A percentile compares a stretch with the other conserved stretches of the same genome.
These are phyloP conservation scores for Aptenodytes patagonicus DNA, from an alignment of 2,113 vertebrate genomes.

Conservation along the genomic window DNA sequence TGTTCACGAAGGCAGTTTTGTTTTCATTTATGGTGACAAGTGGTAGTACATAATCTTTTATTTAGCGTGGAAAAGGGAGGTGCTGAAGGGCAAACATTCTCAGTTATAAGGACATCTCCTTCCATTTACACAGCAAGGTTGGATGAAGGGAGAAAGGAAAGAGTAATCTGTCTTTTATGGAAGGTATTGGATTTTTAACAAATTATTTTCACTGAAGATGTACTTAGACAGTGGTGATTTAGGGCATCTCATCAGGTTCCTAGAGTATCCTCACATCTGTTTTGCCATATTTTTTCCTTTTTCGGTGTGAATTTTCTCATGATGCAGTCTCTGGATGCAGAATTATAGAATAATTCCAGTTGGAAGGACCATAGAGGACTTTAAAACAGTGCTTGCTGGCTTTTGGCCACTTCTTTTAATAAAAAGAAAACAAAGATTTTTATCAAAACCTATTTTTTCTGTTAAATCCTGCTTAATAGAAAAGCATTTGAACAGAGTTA, in stretches of 20 bases:
- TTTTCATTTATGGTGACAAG: neutral
- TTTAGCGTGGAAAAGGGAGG: neutral
- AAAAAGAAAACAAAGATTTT: neutral
- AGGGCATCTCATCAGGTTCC: neutral
- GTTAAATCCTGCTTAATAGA: neutral
- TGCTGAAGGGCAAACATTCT: neutral
- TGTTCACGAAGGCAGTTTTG: neutral
- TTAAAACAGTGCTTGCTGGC: neutral
- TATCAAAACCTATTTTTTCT: neutral
- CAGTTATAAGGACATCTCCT: neutral
- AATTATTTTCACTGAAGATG: neutral
- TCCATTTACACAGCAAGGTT: neutral
- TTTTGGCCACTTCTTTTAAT: neutral
- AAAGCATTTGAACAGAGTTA: neutral
- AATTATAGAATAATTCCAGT: neutral
- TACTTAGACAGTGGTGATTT: neutral
- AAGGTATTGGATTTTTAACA: neutral
- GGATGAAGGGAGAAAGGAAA: neutral
- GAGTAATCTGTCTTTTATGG: neutral
- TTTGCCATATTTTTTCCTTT: neutral
- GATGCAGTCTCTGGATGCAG: accelerated
- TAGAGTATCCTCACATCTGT: neutral
- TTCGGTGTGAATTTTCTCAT: neutral
- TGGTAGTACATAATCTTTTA: neutral
- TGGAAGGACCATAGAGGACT: neutral